Evolutionary conservation across 1,140 invertebrate genomes (phyloP), one percentile per base, ranked within the genome.

Genomic region (Heliconius eleuchia): DNA sequence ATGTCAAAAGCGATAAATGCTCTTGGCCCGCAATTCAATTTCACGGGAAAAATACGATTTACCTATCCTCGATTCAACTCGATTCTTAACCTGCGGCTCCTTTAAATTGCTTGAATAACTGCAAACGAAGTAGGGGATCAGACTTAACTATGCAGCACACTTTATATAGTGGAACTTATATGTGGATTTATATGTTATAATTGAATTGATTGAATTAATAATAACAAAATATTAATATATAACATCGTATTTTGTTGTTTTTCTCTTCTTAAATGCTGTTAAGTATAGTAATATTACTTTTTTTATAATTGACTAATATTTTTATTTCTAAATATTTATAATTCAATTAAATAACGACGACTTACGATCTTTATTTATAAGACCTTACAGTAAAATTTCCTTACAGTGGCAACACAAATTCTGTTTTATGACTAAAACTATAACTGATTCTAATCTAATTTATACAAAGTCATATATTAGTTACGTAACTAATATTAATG

Each of bases 41-140:
- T 60, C 9, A 60, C 57, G 57, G 57, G 9, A 27, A 60, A 55
- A 60, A 60, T 60, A 60, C 57, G 23, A 60, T 60, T 60, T 60
- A 60, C 57, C 57, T 60, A 60, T 60, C 57, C 7, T n/a, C n/a
- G n/a, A n/a, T n/a, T 23, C 57, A 60, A 23, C 57, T 60, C n/a
- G 9, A n/a, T 11, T 60, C 60, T 30, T 18, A 57, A 57, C n/a
- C n/a, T 57, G 19, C 19, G 19, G n/a, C 8, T 57, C 1, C 8
- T 11, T 57, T 57, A 66, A 66, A 16, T 66, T 66, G 60, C 23
- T 16, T 18, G 23, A 66, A 66, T 30, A 66, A 27, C 60, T 66
- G 60, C 23, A 66, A 66, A 30, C 27, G 27, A 66, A 27, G 60
- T 66, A 66, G 60, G 16, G 13, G 4, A 66, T 66, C 60, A 13